phyloP scores from a whole-genome alignment of 2,113 vertebrate species.

The Microcebus lehilahytsara region DNA sequence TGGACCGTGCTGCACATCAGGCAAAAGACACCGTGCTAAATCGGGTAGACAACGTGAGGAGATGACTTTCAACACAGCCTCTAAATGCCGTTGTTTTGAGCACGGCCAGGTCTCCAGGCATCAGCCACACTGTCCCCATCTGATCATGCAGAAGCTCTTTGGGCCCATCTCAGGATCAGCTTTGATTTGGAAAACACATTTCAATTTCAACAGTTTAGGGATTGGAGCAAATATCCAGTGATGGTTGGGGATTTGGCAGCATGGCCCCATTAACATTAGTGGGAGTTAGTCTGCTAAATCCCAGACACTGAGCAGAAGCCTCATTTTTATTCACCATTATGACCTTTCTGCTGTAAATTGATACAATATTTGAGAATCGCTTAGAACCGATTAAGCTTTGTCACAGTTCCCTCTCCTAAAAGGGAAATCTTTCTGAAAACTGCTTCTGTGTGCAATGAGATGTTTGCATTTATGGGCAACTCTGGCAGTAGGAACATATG shows the following conservation, averaged over 20 bases:
- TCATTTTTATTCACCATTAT: constrained; percentile 72
- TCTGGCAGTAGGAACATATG: constrained; percentile 76
- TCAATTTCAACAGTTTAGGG: constrained; percentile 45
- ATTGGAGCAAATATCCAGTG: constrained; percentile 70
- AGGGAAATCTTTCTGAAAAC: constrained; percentile 73
- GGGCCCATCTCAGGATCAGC: neutral
- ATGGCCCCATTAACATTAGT: constrained; percentile 71
- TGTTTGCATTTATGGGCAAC: constrained; percentile 53
- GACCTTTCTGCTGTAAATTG: constrained; percentile 80
- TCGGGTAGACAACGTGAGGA: neutral
- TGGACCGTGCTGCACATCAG: neutral
- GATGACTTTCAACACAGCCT: neutral
- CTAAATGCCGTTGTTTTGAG: neutral
- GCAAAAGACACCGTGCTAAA: neutral
- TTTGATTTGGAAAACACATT: constrained; percentile 63
- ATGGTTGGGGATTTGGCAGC: constrained; percentile 72
- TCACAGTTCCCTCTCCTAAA: constrained; percentile 61
- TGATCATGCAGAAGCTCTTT: neutral
- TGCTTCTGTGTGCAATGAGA: constrained; percentile 36
- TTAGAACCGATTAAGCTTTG: constrained; percentile 79
- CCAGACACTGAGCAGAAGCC: constrained; percentile 62
- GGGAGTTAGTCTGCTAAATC: constrained; percentile 71
- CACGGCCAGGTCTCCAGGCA: neutral
- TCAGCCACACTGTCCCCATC: neutral
- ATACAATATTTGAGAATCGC: constrained; percentile 79